phyloP scores from a whole-genome alignment of 2,797 vertebrate species.

The Allobates femoralis region DNA sequence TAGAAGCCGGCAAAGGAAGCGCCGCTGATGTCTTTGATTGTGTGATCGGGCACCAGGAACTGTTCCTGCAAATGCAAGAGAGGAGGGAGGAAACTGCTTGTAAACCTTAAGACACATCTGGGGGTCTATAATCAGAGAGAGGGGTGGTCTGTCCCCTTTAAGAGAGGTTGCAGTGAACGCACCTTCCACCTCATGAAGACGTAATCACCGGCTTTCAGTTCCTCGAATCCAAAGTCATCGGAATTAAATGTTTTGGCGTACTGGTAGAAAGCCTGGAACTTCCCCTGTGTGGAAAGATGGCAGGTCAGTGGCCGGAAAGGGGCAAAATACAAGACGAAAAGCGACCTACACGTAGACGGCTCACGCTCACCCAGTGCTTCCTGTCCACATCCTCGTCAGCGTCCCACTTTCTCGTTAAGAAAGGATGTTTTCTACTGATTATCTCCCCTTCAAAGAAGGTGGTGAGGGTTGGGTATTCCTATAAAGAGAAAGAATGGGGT shows the following conservation, averaged over 20 bases:
- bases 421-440: constrained; percentile 95
- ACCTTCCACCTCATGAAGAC: constrained; percentile 99
- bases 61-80: constrained; percentile 90
- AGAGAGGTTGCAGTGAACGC: constrained; percentile 54
- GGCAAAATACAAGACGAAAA: not conserved
- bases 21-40: constrained; percentile 97
- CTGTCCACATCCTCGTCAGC: constrained; percentile 97
- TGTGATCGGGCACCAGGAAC: constrained; percentile 96
- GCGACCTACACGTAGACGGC: not conserved
- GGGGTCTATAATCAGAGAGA: not conserved
- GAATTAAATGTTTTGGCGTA: constrained; percentile 98
- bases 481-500: constrained; percentile 19
- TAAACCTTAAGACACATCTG: not conserved
- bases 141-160: not conserved
- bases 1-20: constrained; percentile 99
- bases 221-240: constrained; percentile 96
- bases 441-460: constrained; percentile 98
- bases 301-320: not conserved
- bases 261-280: constrained; percentile 98
- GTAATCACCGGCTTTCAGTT: constrained; percentile 93
- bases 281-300: constrained; percentile 80
- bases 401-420: constrained; percentile 97
- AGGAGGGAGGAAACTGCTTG: not conserved
- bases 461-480: constrained; percentile 96
- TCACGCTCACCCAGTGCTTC: constrained; percentile 91